phyloP scores from a whole-genome alignment of 2,888 invertebrate species.

The Ormyrus labotus region DNA sequence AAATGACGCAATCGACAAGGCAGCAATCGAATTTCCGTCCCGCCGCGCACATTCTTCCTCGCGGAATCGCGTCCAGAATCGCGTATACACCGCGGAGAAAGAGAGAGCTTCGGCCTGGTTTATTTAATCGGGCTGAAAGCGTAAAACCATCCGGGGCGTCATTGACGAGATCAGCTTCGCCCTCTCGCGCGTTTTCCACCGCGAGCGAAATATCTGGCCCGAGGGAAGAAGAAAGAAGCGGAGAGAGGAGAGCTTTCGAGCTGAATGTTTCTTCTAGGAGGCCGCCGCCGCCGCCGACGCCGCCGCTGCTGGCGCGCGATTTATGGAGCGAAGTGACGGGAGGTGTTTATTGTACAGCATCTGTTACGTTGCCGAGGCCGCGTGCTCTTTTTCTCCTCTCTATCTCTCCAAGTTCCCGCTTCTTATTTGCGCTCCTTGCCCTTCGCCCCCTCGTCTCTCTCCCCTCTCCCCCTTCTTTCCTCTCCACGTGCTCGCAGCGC shows the following conservation, averaged over 20 bases:
- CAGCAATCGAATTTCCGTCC: too few relatives aligned
- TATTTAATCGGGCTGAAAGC: constrained; percentile 53
- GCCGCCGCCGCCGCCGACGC: constrained; percentile 65
- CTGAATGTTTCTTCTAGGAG: constrained; percentile 74
- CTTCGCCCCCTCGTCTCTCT: constrained; percentile 58
- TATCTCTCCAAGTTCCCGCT: constrained; percentile 20
- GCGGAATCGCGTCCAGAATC: background rate
- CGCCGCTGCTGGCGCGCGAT: constrained; percentile 64
- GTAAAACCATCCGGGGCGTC: constrained; percentile 34
- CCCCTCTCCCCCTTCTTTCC: constrained; percentile 28
- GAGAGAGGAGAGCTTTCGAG: constrained; percentile 59
- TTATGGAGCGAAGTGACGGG: constrained; percentile 75
- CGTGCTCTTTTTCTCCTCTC: constrained; percentile 59
- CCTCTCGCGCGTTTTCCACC: constrained; percentile 4
- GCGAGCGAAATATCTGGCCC: constrained; percentile 48
- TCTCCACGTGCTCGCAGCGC: background rate
- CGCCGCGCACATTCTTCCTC: too few relatives aligned
- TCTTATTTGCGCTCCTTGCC: constrained; percentile 15
- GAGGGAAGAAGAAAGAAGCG: constrained; percentile 28
- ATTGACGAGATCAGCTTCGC: constrained; percentile 42
- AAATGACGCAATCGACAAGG: too few relatives aligned
- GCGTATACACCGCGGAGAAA: background rate
- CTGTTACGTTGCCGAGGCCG: constrained; percentile 62
- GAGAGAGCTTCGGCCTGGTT: constrained; percentile 32
- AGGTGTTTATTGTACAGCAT: constrained; percentile 76